Evolutionary conservation across 2,888 invertebrate species (phyloP), one percentile per base, ranked within the genome.

Genomic region (Hirtodrosophila duncani): DNA sequence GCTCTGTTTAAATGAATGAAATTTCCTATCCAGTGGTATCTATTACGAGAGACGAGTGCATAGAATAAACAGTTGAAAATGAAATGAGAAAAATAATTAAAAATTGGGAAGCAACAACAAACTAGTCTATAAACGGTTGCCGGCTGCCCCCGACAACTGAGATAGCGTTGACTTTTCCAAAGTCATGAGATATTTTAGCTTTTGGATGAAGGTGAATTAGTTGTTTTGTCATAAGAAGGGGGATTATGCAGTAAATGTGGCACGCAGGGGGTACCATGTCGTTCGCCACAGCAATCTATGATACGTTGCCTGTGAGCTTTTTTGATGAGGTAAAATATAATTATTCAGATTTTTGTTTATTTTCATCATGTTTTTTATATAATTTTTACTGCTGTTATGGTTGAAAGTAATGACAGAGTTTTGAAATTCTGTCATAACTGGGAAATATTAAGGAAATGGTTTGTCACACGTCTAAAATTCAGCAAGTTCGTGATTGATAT

Each of bases 131-230:
- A 33, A 41, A 34, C 24, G 11, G 14, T 11, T 17, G 23, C 31
- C 9, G 11, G 10, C 24, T 33, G 38, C 36, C 20, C 41, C 44
- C 42, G 45, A 29, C 59, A 66, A 56, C 37, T 50, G 61, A 62
- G 65, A 65, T 63, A 58, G 43, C 57, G 58, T 16, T 67, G 67
- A 74, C 67, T 67, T 67, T 67, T 60, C 49, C 65, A 67, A 67
- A 67, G 67, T 67, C 67, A 57, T 59, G 63, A 56, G 58, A 41
- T 27, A 36, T 20, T 39, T 2, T 57, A 52, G 57, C 60, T 58
- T 39, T 50, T 31, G 31, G 50, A 49, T 57, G 71, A 75, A 78
- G 79, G 71, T 71, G 71, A 75, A 56, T 58, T 20, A 26, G 30
- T 43, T 57, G 36, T 34, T 44, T 36, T 36, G 67, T 42, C 65